phyloP scores from a whole-genome alignment of 2,113 vertebrate genomes.

The Passer domesticus region DNA sequence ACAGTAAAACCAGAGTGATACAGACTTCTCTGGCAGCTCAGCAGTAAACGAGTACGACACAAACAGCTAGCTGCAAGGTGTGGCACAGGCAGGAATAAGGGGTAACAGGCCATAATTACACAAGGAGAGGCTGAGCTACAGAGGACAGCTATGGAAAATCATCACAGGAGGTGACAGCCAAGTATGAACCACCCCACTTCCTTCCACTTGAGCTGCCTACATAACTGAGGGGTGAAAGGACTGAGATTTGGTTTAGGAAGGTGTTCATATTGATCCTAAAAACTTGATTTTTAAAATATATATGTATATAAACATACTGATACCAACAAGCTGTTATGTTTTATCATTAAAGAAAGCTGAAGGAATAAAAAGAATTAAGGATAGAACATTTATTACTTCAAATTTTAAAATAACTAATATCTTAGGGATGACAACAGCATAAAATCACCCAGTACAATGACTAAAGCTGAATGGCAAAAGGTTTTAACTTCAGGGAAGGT shows the following conservation, averaged over 20 bases:
- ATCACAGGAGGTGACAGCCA: background rate
- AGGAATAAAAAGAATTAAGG: background rate
- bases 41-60: background rate
- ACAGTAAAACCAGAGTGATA: background rate
- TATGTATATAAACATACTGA: background rate
- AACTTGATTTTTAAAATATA: background rate
- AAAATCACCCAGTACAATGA: background rate
- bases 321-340: background rate
- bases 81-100: background rate
- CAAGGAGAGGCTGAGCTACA: background rate
- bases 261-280: background rate
- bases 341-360: background rate
- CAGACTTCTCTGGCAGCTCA: background rate
- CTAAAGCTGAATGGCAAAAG: background rate
- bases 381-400: background rate
- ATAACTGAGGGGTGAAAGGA: background rate
- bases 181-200: background rate
- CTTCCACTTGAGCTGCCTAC: background rate
- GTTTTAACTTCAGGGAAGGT: background rate
- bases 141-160: background rate
- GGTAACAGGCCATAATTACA: background rate
- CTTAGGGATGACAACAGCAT: background rate
- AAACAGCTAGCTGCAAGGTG: background rate
- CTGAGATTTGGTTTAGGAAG: background rate
- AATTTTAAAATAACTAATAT: background rate